Percentiles rank a stretch among this genome's conserved stretches.
phyloP scores from a whole-genome alignment of 1,140 invertebrate genomes.

The Lamellibrachia luymesi region DNA sequence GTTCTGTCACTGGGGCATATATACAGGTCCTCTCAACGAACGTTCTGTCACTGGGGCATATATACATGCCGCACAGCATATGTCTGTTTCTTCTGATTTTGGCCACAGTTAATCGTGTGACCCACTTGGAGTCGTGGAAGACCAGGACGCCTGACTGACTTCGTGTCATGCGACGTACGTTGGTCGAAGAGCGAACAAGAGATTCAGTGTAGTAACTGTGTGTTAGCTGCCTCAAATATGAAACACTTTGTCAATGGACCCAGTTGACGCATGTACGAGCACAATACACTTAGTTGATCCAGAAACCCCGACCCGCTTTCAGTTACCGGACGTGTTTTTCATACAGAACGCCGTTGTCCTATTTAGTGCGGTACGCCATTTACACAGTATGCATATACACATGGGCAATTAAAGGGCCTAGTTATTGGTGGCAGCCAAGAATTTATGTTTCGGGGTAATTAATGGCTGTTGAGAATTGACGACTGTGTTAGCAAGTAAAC shows the following conservation, averaged over 20 bases:
- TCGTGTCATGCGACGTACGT: not conserved
- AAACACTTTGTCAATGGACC: not conserved
- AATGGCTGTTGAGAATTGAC: not conserved
- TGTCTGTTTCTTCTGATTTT: no score
- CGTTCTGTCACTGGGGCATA: no score
- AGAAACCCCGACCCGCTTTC: not conserved
- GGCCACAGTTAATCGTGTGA: no score
- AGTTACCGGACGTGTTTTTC: not conserved
- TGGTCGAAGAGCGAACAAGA: not conserved
- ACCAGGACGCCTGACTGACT: not conserved
- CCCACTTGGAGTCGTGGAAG: no score
- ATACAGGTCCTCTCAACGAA: no score
- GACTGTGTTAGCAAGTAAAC: not conserved
- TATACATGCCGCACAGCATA: no score
- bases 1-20: no score
- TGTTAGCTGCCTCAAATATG: not conserved
- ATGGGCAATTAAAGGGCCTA: not conserved
- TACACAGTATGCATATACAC: not conserved
- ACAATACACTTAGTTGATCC: not conserved
- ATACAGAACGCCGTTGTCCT: not conserved
- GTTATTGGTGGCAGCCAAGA: not conserved
- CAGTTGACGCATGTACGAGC: not conserved
- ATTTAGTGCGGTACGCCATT: not conserved
- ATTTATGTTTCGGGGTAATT: not conserved
- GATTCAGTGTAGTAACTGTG: not conserved